phyloP scores from a whole-genome alignment of 1,140 invertebrate species.

The Lamellibrachia luymesi region DNA sequence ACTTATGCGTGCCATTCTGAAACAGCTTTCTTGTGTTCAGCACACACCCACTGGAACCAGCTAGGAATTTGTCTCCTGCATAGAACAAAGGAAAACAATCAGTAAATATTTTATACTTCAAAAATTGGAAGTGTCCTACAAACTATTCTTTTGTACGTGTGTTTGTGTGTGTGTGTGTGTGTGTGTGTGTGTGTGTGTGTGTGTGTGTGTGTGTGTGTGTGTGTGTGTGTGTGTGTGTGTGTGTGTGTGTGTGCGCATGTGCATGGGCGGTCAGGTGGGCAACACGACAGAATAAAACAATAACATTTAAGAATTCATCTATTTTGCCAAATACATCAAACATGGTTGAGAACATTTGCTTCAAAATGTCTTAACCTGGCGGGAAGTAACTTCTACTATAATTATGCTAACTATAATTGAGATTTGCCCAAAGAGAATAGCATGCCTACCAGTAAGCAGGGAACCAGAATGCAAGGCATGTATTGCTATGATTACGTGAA shows the following conservation, averaged over 20 bases:
- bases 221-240: not conserved
- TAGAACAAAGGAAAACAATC: not conserved
- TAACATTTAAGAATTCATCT: too few species aligned
- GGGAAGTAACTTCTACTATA: too few species aligned
- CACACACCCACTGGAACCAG: not conserved
- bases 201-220: not conserved
- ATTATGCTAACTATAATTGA: not conserved
- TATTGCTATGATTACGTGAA: slow-evolving; percentile 1
- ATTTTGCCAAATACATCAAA: not conserved
- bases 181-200: not conserved
- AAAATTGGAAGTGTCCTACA: not conserved
- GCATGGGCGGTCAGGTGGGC: too few species aligned
- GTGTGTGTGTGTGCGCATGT: not conserved
- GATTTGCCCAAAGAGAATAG: not conserved
- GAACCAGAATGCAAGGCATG: slow-evolving; percentile 12
- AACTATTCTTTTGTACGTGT: not conserved
- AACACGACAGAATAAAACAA: too few species aligned
- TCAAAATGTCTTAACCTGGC: too few species aligned
- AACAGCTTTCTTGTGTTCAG: not conserved
- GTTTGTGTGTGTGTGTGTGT: not conserved
- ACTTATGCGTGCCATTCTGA: not conserved
- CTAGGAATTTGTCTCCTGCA: slow-evolving; percentile 9
- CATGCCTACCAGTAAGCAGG: slow-evolving; percentile 11
- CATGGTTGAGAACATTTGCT: not conserved
- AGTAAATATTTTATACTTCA: not conserved